A percentile compares a stretch with the other conserved stretches of the same genome.
Evolutionary conservation across 37 sponge, comb jelly and placozoan species (phyloP).

Genomic region (Aphrocallistes beatrix): DNA sequence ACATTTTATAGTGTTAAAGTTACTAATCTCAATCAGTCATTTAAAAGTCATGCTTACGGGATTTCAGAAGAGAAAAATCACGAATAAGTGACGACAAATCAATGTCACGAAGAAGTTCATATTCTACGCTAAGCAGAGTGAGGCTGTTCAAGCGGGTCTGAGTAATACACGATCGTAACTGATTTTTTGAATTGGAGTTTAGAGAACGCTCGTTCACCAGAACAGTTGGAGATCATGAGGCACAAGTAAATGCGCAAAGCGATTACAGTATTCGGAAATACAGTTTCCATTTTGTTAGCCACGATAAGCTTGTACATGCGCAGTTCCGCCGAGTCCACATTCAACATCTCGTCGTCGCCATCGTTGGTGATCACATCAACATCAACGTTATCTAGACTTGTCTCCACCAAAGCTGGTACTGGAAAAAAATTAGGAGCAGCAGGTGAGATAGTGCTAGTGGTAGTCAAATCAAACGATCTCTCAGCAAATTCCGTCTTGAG

Average conservation of each 20-base stretch:
- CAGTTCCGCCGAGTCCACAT: background rate
- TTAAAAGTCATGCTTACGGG: no score
- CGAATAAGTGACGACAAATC: no score
- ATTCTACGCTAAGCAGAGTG: no score
- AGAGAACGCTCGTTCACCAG: background rate
- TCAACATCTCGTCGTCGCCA: background rate
- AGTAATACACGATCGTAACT: no score
- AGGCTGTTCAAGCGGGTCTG: no score
- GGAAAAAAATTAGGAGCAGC: background rate
- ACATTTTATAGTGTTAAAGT: no score
- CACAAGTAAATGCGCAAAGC: background rate
- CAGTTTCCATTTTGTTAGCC: background rate
- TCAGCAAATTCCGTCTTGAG: background rate
- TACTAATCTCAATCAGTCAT: no score
- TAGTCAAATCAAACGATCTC: background rate
- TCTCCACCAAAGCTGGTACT: background rate
- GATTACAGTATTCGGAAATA: background rate
- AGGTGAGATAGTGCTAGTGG: background rate
- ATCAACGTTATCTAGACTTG: no score
- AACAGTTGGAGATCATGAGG: background rate
- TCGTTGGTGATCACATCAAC: background rate
- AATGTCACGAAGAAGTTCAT: no score
- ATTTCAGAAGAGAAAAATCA: no score
- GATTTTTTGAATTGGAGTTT: no score
- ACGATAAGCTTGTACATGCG: background rate